phyloP scores from a whole-genome alignment of 2,113 vertebrate genomes.

The Glaucidium brasilianum region DNA sequence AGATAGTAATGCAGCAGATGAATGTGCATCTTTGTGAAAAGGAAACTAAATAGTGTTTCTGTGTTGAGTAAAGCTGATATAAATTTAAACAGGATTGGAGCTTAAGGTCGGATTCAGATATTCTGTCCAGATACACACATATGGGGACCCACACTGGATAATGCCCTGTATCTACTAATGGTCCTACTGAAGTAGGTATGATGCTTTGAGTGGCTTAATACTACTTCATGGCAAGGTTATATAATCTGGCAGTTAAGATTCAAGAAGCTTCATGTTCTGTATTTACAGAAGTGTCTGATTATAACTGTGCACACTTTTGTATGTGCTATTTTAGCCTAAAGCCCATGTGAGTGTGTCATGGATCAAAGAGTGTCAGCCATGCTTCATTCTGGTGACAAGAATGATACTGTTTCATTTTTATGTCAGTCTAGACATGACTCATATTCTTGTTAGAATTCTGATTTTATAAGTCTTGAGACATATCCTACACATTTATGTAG shows the following conservation, averaged over 20 bases:
- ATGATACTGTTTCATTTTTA: neutral
- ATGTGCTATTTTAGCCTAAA: neutral
- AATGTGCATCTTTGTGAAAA: neutral
- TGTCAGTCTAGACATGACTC: neutral
- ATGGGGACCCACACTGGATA: neutral
- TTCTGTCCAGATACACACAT: neutral
- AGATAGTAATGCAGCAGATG: neutral
- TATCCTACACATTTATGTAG: neutral
- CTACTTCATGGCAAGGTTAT: neutral
- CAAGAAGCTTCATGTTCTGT: neutral
- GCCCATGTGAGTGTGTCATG: neutral
- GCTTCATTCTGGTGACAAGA: neutral
- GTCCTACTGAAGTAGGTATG: neutral
- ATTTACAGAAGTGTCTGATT: neutral
- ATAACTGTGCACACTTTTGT: neutral
- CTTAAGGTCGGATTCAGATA: neutral
- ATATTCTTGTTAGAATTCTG: neutral
- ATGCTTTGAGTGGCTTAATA: neutral
- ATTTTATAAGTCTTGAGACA: neutral
- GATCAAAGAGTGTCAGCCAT: neutral
- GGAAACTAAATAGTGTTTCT: neutral
- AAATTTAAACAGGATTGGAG: neutral
- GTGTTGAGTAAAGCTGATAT: neutral
- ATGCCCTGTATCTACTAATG: accelerated
- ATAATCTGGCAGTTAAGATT: neutral